Evolutionary conservation across 2,113 vertebrate species (phyloP), one percentile per base, ranked within the genome.

Genomic region (Triplophysa rosa): DNA sequence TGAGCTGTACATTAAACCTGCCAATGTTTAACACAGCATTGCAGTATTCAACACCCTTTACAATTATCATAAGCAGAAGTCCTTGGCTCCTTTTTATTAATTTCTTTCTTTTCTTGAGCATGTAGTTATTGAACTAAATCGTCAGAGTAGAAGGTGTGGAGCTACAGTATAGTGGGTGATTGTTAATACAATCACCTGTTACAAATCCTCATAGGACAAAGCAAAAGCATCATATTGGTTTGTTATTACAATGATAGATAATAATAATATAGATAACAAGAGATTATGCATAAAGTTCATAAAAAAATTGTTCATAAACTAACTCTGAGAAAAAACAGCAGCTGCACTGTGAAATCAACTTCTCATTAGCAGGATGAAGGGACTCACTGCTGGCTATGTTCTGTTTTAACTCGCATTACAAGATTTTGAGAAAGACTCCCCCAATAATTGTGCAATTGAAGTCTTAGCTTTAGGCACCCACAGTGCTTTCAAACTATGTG

Each of bases 371-470:
- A 54, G 61, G 21, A 58, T 66, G 69, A 80, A 45, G 49, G 23
- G n/a, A 56, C 47, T 54, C 24, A 73, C 69, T 52, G 68, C 67
- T 54, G 45, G 26, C 59, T 71, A 49, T 42, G 62, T 80, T 63
- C 68, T 29, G 62, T 52, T 45, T 52, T 72, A 80, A 66, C 61
- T 66, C 62, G 13, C 69, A 26, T 45, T 37, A 72, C 70, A 73
- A 14, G 33, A 64, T 73, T 79, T 70, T 26, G 69, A 65, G 78
- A 62, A 47, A 42, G 61, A 64, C 69, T 54, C 21, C 24, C 59
- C 64, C 70, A 49, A 40, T 80, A 65, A 79, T 72, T 80, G 68
- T 65, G n/a, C 72, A 72, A 80, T 80, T 79, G 77, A 26, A 54
- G 78, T 58, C 59, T 69, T 71, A 64, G 67, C 78, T 79, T 26